Evolutionary conservation across 1,140 invertebrate species (phyloP).

Genomic region (Drosophila lacertosa): DNA sequence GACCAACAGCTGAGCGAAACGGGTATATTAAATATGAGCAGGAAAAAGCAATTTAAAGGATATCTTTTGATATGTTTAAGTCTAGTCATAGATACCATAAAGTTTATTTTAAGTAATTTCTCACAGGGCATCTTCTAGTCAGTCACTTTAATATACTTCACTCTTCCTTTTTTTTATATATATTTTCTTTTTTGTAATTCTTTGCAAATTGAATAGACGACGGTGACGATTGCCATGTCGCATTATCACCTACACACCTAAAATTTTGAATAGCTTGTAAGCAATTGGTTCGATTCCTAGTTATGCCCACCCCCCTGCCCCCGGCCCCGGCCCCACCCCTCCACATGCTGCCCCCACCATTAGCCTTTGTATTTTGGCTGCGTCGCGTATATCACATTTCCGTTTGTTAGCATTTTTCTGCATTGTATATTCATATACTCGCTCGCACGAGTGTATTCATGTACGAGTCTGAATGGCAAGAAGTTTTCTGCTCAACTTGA

Average conservation of each 20-base stretch:
- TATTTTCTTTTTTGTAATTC: conserved; percentile 60
- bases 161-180: conserved; percentile 18
- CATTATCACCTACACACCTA: conserved; percentile 66
- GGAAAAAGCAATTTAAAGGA: no score
- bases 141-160: neutral
- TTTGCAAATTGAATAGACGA: conserved; percentile 72
- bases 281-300: conserved; percentile 56
- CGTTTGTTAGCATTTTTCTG: conserved; percentile 78
- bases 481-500: conserved; percentile 82
- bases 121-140: neutral
- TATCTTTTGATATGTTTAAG: no score
- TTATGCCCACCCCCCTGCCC: neutral
- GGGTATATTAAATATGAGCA: neutral
- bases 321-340: neutral
- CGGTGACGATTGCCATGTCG: conserved; percentile 62
- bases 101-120: no score
- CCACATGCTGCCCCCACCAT: conserved; percentile 37
- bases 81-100: no score
- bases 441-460: conserved; percentile 29
- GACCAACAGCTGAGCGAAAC: no score
- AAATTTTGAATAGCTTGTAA: conserved; percentile 57
- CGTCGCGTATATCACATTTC: conserved; percentile 79
- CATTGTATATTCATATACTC: conserved; percentile 52
- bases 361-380: conserved; percentile 69
- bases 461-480: conserved; percentile 56